Evolutionary conservation across 2,888 invertebrate genomes (phyloP).

Genomic region (Clivina fossor): DNA sequence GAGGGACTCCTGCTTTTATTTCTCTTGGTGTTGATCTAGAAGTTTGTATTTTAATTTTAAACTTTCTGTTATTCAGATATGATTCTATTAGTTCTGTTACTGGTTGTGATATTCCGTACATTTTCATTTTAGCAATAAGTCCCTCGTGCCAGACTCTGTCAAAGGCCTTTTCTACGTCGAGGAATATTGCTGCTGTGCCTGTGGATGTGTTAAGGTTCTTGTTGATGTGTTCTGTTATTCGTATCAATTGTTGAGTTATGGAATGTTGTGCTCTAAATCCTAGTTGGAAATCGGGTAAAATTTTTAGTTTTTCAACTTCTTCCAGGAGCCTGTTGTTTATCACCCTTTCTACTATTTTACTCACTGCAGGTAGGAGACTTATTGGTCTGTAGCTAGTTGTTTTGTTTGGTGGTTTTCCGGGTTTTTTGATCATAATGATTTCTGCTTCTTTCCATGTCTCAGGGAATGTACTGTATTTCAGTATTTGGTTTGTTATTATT

Average conservation of each 20-base stretch:
- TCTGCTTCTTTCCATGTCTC: constrained; percentile 37
- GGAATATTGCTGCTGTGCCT: constrained; percentile 36
- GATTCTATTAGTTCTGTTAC: constrained; percentile 28
- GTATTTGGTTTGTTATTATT: constrained; percentile 12
- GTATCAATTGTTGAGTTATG: constrained; percentile 40
- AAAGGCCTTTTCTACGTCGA: constrained; percentile 37
- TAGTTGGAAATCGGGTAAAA: constrained; percentile 39
- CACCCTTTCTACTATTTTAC: constrained; percentile 39
- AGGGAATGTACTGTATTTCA: constrained; percentile 35
- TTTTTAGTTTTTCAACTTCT: constrained; percentile 28
- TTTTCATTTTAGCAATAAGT: constrained; percentile 37
- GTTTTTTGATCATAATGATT: constrained; percentile 39
- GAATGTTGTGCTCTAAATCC: constrained; percentile 42
- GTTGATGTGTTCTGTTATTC: constrained; percentile 39
- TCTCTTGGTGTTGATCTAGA: constrained; percentile 15
- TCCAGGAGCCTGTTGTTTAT: constrained; percentile 28
- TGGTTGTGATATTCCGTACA: constrained; percentile 23
- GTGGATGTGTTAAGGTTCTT: constrained; percentile 6
- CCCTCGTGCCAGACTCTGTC: constrained; percentile 39
- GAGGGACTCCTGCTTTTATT: constrained; percentile 40
- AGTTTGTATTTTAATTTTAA: constrained; percentile 30
- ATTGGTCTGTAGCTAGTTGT: constrained; percentile 40
- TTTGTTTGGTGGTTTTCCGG: constrained; percentile 35
- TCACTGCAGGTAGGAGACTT: constrained; percentile 36
- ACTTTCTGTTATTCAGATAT: constrained; percentile 35